phyloP scores from a whole-genome alignment of 2,113 vertebrate genomes.

The Oreotrochilus melanogaster region DNA sequence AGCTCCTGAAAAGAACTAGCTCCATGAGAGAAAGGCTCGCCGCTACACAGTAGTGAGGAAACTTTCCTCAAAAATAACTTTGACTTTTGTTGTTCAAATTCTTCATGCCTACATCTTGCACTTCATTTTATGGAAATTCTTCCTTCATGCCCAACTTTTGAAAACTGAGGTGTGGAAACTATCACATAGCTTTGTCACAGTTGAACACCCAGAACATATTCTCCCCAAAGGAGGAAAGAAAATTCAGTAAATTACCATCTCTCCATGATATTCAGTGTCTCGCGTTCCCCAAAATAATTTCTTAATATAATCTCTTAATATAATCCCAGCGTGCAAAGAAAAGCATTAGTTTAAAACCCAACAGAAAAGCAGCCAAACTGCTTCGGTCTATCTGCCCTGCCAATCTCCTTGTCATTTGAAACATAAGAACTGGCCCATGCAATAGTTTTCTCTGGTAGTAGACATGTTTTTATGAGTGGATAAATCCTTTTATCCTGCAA shows the following conservation, averaged over 20 bases:
- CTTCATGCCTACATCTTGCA: background rate
- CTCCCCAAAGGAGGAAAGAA: background rate
- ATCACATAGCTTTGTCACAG: background rate
- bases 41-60: background rate
- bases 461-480: background rate
- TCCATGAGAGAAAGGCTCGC: too few species aligned
- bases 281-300: background rate
- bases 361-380: background rate
- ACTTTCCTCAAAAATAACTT: background rate
- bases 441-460: background rate
- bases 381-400: background rate
- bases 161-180: rapidly evolving
- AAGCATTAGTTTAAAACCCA: slow-evolving; percentile 13
- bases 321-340: slow-evolving; percentile 8
- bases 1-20: too few species aligned
- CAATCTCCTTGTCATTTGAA: background rate
- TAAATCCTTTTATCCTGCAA: background rate
- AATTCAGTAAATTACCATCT: background rate
- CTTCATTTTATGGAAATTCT: background rate
- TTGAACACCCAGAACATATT: background rate
- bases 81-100: background rate
- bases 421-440: background rate
- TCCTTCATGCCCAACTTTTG: background rate
- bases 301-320: background rate
- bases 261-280: background rate